Evolutionary conservation across 1,140 invertebrate genomes (phyloP).

Genomic region (Lamellibrachia luymesi): DNA sequence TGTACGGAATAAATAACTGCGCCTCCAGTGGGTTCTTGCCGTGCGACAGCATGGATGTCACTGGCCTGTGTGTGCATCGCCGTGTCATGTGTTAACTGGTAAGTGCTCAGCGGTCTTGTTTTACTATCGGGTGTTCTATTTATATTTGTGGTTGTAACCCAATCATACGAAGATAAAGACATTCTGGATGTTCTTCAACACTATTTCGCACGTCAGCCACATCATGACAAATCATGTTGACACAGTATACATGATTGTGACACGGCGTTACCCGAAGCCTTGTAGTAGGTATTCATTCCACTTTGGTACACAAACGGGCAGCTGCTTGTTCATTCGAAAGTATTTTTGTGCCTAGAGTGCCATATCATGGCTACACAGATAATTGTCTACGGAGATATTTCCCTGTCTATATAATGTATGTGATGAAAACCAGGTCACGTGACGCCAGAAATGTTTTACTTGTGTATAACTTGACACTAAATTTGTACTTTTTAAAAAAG

Average conservation of each 20-base stretch:
- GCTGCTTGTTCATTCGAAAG: background rate
- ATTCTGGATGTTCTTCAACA: too few relatives aligned
- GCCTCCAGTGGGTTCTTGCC: too few relatives aligned
- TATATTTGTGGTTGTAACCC: background rate
- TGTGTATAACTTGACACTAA: background rate
- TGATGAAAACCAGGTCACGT: background rate
- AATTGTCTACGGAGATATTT: background rate
- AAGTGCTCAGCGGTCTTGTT: too few relatives aligned
- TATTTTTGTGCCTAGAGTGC: background rate
- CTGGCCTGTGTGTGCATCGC: too few relatives aligned
- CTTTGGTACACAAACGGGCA: background rate
- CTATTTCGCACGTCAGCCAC: background rate
- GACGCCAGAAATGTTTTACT: background rate
- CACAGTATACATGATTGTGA: background rate
- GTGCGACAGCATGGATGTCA: too few relatives aligned
- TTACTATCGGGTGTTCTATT: too few relatives aligned
- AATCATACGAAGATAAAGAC: background rate
- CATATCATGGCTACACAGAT: background rate
- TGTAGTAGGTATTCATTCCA: background rate
- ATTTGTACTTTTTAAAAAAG: background rate
- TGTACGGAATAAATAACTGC: too few relatives aligned
- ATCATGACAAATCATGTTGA: background rate
- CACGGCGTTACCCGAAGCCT: background rate
- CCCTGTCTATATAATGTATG: background rate
- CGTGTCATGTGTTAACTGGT: too few relatives aligned